These are phyloP conservation scores for Onychomys leucogaster DNA, from an alignment of 2,797 vertebrate genomes.

Conservation along the genomic window DNA sequence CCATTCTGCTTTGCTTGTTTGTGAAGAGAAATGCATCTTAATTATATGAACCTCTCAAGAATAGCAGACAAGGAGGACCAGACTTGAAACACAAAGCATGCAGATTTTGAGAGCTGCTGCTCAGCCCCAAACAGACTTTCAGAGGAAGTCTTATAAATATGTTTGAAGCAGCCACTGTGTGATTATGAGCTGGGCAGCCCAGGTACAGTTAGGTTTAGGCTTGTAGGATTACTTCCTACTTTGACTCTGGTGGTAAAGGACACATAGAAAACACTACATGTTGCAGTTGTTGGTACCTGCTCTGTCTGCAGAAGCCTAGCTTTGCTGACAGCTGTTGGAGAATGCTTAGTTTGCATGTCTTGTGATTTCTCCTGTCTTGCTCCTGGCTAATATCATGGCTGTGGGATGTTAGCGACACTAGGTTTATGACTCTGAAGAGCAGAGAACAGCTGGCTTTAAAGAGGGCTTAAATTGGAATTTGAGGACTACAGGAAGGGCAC, in stretches of 20 bases:
- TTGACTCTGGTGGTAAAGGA: constrained; percentile 24
- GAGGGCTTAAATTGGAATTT: constrained; percentile 29
- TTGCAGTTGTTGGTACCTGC: neutral
- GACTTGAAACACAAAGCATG: constrained; percentile 25
- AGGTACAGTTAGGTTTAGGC: constrained; percentile 28
- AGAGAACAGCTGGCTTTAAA: constrained; percentile 21
- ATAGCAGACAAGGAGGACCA: neutral
- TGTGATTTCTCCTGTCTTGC: constrained; percentile 31
- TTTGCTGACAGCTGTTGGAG: constrained; percentile 18
- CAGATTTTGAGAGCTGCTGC: neutral
- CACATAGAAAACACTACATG: neutral
- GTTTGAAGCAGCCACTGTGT: constrained; percentile 30
- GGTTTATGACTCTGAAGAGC: constrained; percentile 42
- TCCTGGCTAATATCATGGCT: constrained; percentile 31
- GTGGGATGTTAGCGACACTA: constrained; percentile 6
- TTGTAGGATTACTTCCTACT: neutral
- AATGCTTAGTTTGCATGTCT: constrained; percentile 50
- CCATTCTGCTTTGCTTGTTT: constrained; percentile 39
- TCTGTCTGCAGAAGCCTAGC: constrained; percentile 41
- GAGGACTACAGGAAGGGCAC: neutral
- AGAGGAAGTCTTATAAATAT: constrained; percentile 3
- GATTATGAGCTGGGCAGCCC: neutral
- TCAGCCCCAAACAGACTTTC: neutral
- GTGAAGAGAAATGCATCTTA: constrained; percentile 27
- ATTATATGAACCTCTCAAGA: neutral